Evolutionary conservation across 2,888 invertebrate genomes (phyloP).

Genomic region (Andrena bicolor): DNA sequence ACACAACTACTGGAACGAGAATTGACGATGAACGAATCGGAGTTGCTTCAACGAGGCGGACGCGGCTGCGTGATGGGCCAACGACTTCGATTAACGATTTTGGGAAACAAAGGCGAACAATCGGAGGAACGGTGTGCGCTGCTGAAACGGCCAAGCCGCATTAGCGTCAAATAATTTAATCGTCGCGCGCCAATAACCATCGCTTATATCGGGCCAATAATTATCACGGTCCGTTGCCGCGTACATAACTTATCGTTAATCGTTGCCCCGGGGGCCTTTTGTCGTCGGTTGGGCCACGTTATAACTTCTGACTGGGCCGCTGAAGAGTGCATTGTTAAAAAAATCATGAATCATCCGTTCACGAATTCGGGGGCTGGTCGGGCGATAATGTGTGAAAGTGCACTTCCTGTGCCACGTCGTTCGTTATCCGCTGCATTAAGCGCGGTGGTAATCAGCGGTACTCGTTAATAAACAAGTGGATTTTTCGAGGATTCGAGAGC

Average conservation of each 20-base stretch:
- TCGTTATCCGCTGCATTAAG: conserved; percentile 22
- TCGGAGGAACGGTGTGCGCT: not conserved
- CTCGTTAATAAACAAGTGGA: conserved; percentile 30
- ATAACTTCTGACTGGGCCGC: not conserved
- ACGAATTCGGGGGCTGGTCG: not conserved
- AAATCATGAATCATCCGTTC: conserved; percentile 49
- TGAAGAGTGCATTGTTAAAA: conserved; percentile 34
- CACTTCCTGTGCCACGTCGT: conserved; percentile 5
- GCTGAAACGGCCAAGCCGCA: conserved; percentile 36
- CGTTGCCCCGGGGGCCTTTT: conserved; percentile 25
- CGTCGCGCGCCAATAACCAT: conserved; percentile 59
- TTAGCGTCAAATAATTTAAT: conserved; percentile 62
- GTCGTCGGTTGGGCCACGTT: conserved; percentile 5
- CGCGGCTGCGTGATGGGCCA: not conserved
- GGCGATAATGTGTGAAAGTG: conserved; percentile 7
- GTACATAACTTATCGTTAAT: conserved; percentile 58
- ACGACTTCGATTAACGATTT: not conserved
- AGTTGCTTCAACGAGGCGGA: not conserved
- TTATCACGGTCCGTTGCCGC: conserved; percentile 52
- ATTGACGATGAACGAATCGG: conserved; percentile 4
- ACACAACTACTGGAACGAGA: too few relatives aligned
- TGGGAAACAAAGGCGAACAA: not conserved
- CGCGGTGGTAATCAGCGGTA: conserved; percentile 7
- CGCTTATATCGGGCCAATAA: conserved; percentile 55
- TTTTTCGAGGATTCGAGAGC: not conserved